These are phyloP conservation scores for Isotomurus palustris DNA, from an alignment of 2,888 invertebrate species.

Conservation along the genomic window DNA sequence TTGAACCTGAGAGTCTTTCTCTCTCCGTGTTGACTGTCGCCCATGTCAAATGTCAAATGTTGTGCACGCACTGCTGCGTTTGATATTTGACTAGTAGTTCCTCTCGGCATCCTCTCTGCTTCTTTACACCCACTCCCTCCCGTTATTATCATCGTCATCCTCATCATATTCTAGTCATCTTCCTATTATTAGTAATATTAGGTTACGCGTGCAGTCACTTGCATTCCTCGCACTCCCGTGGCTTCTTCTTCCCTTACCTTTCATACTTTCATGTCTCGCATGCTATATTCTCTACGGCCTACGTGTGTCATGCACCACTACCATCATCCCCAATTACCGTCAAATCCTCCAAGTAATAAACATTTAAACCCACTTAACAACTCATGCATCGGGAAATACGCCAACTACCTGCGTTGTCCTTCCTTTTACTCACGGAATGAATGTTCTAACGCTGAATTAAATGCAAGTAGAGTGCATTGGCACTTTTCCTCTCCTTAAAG, in stretches of 20 bases:
- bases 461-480: too few relatives aligned
- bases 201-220: too few relatives aligned
- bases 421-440: too few relatives aligned
- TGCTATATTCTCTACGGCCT: too few relatives aligned
- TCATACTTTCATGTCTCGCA: too few relatives aligned
- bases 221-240: too few relatives aligned
- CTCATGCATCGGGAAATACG: background rate
- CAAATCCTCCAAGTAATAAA: background rate
- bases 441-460: too few relatives aligned
- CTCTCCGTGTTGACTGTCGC: slow-evolving; percentile 12
- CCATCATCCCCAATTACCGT: background rate
- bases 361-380: background rate
- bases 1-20: background rate
- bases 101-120: background rate
- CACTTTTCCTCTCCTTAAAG: too few relatives aligned
- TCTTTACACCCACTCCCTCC: background rate
- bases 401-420: too few relatives aligned
- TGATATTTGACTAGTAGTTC: slow-evolving; percentile 26
- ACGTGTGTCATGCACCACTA: too few relatives aligned
- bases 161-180: background rate
- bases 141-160: background rate
- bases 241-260: background rate
- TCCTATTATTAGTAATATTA: too few relatives aligned
- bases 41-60: slow-evolving; percentile 20
- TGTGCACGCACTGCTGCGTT: slow-evolving; percentile 32